Conservation (phyloP, 2,888 invertebrate genomes). For the Antitype chi region DNA sequence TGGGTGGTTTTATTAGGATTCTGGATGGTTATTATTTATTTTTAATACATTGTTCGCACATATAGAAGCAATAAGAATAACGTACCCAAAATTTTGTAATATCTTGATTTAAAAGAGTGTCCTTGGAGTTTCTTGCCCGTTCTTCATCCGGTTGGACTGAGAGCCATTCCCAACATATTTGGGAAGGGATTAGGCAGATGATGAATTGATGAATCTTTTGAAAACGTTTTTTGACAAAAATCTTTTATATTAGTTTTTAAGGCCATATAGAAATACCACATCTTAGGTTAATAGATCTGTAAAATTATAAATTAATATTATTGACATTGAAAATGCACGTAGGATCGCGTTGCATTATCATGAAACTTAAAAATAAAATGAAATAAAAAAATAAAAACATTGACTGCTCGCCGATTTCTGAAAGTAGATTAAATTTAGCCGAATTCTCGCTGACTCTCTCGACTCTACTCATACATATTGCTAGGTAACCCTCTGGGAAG, state of each 20-base stretch:
- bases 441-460: background rate
- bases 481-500: background rate
- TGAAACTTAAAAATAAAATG: background rate
- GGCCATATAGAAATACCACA: conserved; percentile 17
- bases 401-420: background rate
- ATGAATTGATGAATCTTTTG: background rate
- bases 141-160: too few species aligned
- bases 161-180: too few species aligned
- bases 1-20: too few species aligned
- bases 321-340: background rate
- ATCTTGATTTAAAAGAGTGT: too few species aligned
- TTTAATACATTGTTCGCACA: too few species aligned
- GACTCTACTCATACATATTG: background rate
- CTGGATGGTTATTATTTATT: too few species aligned
- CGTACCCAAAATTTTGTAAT: too few species aligned
- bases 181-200: too few species aligned
- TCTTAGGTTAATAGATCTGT: conserved; percentile 32
- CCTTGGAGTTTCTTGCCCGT: too few species aligned
- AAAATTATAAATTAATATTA: conserved; percentile 15
- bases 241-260: conserved; percentile 23
- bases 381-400: too few species aligned
- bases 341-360: background rate
- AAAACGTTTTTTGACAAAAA: background rate
- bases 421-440: background rate
- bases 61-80: too few species aligned